Conservation (phyloP, 1,140 invertebrate genomes). For the Neodiprion virginianus region DNA sequence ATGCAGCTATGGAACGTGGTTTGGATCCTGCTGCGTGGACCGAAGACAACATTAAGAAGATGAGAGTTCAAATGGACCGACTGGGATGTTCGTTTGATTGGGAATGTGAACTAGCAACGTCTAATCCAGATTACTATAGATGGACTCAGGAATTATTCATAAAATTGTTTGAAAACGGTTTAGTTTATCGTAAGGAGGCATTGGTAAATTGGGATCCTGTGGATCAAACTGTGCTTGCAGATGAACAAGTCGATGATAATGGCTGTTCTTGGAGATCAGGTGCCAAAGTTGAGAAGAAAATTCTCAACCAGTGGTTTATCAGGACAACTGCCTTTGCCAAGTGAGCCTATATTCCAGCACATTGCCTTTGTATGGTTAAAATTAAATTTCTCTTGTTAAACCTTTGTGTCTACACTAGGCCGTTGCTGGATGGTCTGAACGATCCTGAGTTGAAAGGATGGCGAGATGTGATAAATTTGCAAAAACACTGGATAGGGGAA, state of each 20-base stretch:
- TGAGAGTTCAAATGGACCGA: conserved; percentile 86
- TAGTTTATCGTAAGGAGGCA: conserved; percentile 88
- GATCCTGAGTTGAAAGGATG: conserved; percentile 75
- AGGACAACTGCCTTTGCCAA: conserved; percentile 89
- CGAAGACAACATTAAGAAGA: conserved; percentile 83
- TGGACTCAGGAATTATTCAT: conserved; percentile 98
- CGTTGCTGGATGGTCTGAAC: conserved; percentile 74
- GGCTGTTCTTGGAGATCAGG: conserved; percentile 97
- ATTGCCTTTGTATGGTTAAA: conserved; percentile 3
- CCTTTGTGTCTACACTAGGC: conserved; percentile 42
- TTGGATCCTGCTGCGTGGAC: conserved; percentile 89
- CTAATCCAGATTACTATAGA: conserved; percentile 79
- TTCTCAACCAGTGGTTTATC: conserved; percentile 95
- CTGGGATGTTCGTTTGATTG: conserved; percentile 94
- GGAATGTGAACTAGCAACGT: conserved; percentile 85
- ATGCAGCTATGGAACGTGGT: conserved; percentile 91
- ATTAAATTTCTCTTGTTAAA: conserved; percentile 20
- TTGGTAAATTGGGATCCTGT: conserved; percentile 99
- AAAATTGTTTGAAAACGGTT: conserved; percentile 82
- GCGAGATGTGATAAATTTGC: conserved; percentile 88
- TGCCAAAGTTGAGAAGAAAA: conserved; percentile 89
- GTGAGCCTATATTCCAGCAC: conserved; percentile 59
- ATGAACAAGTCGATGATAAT: conserved; percentile 96
- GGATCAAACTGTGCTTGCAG: conserved; percentile 95
- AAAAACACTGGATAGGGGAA: conserved; percentile 95